These are phyloP conservation scores for Mungos mungo DNA, from an alignment of 2,113 vertebrate species.

Conservation along the genomic window DNA sequence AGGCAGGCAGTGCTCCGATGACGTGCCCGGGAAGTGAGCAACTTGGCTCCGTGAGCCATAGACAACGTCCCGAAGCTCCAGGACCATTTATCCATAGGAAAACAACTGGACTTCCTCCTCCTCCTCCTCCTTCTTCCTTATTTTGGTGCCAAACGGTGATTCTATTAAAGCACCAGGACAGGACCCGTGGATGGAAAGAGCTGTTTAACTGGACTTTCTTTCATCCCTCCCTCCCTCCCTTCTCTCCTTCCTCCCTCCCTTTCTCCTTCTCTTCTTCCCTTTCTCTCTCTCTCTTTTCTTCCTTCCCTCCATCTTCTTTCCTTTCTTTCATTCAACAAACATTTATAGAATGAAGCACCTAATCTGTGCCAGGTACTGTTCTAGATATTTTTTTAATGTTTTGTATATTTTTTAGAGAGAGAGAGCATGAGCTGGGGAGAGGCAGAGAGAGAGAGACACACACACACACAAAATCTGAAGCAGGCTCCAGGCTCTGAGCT, in stretches of 20 bases:
- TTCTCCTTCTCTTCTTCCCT: neutral
- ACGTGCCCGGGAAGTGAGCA: neutral
- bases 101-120: neutral
- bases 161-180: too few relatives aligned
- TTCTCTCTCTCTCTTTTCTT: neutral
- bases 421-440: too few relatives aligned
- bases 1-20: neutral
- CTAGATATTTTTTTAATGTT: neutral
- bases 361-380: neutral
- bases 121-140: neutral
- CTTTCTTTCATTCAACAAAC: neutral
- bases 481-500: too few relatives aligned
- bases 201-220: neutral
- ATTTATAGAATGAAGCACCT: neutral
- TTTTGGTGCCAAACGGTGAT: too few relatives aligned
- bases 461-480: too few relatives aligned
- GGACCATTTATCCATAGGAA: neutral
- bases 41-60: rapidly evolving
- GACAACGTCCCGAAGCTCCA: neutral
- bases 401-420: too few relatives aligned
- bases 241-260: neutral
- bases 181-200: too few relatives aligned
- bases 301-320: neutral
- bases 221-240: neutral
- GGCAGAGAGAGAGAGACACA: too few relatives aligned